Evolutionary conservation across 2,888 invertebrate genomes (phyloP).

Genomic region (Euproctis similis): DNA sequence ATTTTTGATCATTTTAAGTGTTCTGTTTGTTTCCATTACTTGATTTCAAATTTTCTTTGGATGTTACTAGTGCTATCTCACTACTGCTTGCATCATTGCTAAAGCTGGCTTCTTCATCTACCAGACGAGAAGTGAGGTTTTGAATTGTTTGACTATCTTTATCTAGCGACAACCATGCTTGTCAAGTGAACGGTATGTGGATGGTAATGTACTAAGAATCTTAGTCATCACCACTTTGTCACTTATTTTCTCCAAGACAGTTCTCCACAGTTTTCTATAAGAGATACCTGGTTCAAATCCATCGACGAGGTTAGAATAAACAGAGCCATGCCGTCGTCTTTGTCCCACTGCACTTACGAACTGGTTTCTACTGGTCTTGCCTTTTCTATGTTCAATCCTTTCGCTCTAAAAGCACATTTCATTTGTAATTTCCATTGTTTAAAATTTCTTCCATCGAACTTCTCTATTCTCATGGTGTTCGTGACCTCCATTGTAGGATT

Average conservation of each 20-base stretch:
- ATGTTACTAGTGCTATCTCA: not conserved
- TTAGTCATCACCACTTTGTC: slow-evolving; percentile 1
- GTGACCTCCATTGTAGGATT: slow-evolving; percentile 1
- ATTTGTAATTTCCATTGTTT: slow-evolving; percentile 5
- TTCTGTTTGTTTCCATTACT: not conserved
- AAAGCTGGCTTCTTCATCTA: slow-evolving; percentile 2
- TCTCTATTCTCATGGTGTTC: slow-evolving; percentile 4
- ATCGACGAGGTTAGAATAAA: not conserved
- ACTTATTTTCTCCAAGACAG: not conserved
- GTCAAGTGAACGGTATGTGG: too few species aligned
- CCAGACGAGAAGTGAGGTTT: not conserved
- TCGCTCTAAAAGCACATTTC: slow-evolving; percentile 13
- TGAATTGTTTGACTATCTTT: not conserved
- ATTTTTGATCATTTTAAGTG: not conserved
- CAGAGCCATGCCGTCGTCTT: not conserved
- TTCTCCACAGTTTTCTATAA: not conserved
- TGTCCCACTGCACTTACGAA: not conserved
- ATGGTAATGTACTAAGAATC: slow-evolving; percentile 2
- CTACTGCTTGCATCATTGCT: not conserved
- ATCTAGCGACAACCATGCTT: slow-evolving; percentile 3
- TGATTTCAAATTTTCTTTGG: not conserved
- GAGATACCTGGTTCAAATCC: not conserved
- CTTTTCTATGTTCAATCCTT: slow-evolving; percentile 9
- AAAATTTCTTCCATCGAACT: slow-evolving; percentile 9
- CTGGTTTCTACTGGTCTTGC: not conserved